phyloP scores from a whole-genome alignment of 1,140 invertebrate species.

The Drosophila virilis region DNA sequence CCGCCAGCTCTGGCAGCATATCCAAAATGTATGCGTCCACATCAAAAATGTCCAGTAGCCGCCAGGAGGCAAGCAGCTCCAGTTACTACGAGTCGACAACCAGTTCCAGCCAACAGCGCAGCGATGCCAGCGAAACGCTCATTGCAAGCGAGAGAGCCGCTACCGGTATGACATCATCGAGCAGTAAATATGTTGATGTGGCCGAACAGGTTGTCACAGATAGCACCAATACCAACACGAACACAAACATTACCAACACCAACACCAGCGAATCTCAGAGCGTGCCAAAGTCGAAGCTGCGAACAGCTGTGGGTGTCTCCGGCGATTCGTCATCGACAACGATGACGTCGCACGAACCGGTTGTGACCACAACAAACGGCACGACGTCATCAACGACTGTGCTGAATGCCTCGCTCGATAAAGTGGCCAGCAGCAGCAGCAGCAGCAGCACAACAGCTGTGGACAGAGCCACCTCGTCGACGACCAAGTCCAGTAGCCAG shows the following conservation, averaged over 20 bases:
- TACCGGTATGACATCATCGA: slow-evolving; percentile 83
- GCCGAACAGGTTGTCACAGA: slow-evolving; percentile 66
- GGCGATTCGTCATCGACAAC: slow-evolving; percentile 54
- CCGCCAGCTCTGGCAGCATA: slow-evolving; percentile 62
- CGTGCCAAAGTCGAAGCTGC: slow-evolving; percentile 60
- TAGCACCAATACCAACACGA: slow-evolving; percentile 42
- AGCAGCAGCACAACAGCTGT: slow-evolving; percentile 41
- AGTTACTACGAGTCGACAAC: slow-evolving; percentile 72
- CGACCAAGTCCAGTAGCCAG: slow-evolving; percentile 37
- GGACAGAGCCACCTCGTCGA: slow-evolving; percentile 42
- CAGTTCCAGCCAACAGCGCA: slow-evolving; percentile 60
- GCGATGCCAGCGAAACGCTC: slow-evolving; percentile 68
- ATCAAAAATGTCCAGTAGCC: slow-evolving; percentile 49
- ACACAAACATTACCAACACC: slow-evolving; percentile 38
- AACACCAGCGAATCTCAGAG: slow-evolving; percentile 70
- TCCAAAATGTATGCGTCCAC: slow-evolving; percentile 71
- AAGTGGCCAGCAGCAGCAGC: slow-evolving; percentile 42
- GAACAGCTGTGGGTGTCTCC: slow-evolving; percentile 25
- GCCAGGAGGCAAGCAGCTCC: slow-evolving; percentile 56
- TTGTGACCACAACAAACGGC: slow-evolving; percentile 65
- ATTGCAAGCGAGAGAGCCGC: slow-evolving; percentile 76
- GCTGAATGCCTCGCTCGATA: slow-evolving; percentile 43
- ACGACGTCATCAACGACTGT: slow-evolving; percentile 43
- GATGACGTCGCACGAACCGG: slow-evolving; percentile 73
- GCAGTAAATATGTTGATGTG: slow-evolving; percentile 53